A percentile compares a stretch with the other conserved stretches of the same genome.
Conservation (phyloP, 2,888 invertebrate species). For the Drosophila anomalata region DNA sequence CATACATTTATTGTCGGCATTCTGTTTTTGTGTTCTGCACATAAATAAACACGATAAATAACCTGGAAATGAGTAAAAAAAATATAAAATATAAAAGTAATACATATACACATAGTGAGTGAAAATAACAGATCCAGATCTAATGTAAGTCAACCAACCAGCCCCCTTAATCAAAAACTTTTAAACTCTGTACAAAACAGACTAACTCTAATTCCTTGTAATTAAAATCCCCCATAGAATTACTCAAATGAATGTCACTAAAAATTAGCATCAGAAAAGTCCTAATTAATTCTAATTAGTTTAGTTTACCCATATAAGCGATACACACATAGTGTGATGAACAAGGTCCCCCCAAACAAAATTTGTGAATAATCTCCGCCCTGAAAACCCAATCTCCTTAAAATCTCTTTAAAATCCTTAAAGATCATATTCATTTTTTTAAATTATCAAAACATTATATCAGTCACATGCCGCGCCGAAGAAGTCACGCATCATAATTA, state of each 20-base stretch:
- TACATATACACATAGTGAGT: slow-evolving; percentile 23
- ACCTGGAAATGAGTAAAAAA: slow-evolving; percentile 41
- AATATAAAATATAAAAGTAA: slow-evolving; percentile 16
- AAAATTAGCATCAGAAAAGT: slow-evolving; percentile 18
- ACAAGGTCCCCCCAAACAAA: slow-evolving; percentile 13
- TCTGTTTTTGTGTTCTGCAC: slow-evolving; percentile 59
- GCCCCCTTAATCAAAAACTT: slow-evolving; percentile 3
- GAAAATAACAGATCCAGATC: slow-evolving; percentile 7
- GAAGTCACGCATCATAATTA: slow-evolving; percentile 57
- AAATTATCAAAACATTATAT: slow-evolving; percentile 22
- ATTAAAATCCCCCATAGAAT: slow-evolving; percentile 24
- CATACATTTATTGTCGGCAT: slow-evolving; percentile 56
- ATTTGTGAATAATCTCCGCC: slow-evolving; percentile 34
- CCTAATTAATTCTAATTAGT: slow-evolving; percentile 44
- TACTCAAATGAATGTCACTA: slow-evolving; percentile 37
- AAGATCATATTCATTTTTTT: slow-evolving; percentile 15
- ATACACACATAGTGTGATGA: slow-evolving; percentile 14
- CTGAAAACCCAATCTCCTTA: not conserved
- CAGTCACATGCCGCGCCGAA: slow-evolving; percentile 23
- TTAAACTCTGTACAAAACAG: slow-evolving; percentile 33
- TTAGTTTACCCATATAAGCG: slow-evolving; percentile 59
- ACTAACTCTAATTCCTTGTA: slow-evolving; percentile 37
- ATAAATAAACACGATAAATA: slow-evolving; percentile 47
- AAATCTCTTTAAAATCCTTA: slow-evolving; percentile 1
- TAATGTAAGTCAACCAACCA: slow-evolving; percentile 7